These are phyloP conservation scores for Campoletis sonorensis DNA, from an alignment of 1,140 invertebrate species.

Conservation along the genomic window DNA sequence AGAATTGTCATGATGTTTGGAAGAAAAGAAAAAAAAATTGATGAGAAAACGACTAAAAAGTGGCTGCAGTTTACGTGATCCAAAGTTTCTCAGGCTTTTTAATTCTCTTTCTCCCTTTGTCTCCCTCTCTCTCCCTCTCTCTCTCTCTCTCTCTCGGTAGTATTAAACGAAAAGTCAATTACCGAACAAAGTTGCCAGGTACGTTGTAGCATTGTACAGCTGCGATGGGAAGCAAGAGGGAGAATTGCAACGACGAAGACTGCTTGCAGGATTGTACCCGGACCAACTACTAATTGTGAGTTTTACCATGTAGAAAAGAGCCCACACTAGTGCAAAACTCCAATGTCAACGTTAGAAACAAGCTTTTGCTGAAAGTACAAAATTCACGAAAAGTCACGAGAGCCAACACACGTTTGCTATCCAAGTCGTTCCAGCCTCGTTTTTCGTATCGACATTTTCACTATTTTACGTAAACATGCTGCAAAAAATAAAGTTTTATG, in stretches of 20 bases:
- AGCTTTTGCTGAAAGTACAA: neutral
- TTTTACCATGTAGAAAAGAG: constrained; percentile 34
- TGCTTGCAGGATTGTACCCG: neutral
- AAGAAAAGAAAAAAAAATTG: neutral
- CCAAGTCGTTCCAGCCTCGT: too few relatives aligned
- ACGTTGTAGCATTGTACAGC: neutral
- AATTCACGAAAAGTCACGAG: neutral
- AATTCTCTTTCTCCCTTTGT: constrained; percentile 9
- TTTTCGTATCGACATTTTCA: too few relatives aligned
- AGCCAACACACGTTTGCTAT: neutral
- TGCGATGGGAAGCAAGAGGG: constrained; percentile 33
- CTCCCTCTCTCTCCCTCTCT: constrained; percentile 21
- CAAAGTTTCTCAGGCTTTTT: constrained; percentile 42
- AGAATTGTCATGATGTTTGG: neutral
- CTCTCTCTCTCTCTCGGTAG: constrained; percentile 24
- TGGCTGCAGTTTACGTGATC: neutral
- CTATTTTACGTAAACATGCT: too few relatives aligned
- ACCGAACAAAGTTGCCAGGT: constrained; percentile 42
- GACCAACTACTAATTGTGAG: constrained; percentile 27
- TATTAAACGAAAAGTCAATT: constrained; percentile 49
- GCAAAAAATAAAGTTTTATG: too few relatives aligned
- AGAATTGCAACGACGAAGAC: constrained; percentile 11
- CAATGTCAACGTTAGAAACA: neutral
- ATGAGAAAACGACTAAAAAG: constrained; percentile 1
- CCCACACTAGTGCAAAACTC: neutral